phyloP scores from a whole-genome alignment of 2,113 vertebrate species.

The Bubo bubo region DNA sequence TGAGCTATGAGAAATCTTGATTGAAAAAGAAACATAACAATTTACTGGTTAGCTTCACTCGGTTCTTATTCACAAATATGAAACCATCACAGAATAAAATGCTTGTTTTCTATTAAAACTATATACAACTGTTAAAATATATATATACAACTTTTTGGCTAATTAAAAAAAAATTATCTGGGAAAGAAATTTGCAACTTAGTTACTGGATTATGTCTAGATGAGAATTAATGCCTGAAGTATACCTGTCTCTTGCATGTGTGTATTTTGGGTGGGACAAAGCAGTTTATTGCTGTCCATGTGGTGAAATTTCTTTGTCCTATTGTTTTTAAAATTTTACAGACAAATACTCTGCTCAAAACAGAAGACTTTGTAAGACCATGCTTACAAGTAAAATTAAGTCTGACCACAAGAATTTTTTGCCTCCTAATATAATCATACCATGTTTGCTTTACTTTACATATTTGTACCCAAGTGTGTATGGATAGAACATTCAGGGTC shows the following conservation, averaged over 20 bases:
- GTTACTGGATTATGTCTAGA: background rate
- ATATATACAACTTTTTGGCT: background rate
- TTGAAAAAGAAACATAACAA: background rate
- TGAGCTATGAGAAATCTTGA: background rate
- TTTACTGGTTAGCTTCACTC: background rate
- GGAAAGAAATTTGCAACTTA: background rate
- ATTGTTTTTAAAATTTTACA: background rate
- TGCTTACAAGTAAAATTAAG: background rate
- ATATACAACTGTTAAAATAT: background rate
- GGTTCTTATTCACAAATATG: background rate
- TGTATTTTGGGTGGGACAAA: background rate
- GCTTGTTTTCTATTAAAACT: background rate
- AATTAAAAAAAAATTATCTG: background rate
- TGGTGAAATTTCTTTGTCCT: background rate
- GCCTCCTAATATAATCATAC: background rate
- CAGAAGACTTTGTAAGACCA: background rate
- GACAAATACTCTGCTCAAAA: background rate
- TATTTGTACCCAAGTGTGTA: background rate
- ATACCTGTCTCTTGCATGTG: background rate
- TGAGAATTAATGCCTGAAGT: background rate
- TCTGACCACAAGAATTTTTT: background rate
- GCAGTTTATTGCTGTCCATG: background rate
- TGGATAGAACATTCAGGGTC: background rate
- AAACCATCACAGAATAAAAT: background rate
- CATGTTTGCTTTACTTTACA: background rate